Base-by-base conservation (phyloP, 1,140 invertebrate species). In the Galendromus occidentalis region DNA sequence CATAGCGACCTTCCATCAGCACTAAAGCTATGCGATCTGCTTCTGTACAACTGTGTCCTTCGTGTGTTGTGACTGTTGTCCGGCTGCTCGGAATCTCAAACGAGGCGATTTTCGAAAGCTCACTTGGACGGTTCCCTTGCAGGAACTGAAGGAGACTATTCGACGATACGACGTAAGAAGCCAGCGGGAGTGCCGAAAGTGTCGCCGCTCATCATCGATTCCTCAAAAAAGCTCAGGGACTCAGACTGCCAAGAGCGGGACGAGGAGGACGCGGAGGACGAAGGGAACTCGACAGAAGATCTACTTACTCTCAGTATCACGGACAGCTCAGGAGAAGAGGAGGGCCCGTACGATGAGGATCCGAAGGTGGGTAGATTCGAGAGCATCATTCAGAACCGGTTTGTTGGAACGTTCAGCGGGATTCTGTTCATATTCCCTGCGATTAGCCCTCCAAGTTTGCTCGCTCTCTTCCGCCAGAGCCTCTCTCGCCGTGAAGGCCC, bases 241-340 rank as follows among this genome's bases (percentile, higher is more conserved):
- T 20, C 14, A 1, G 33, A 25, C 1, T 33, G 25, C 33, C 17
- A 25, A 33, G 51, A 59, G 22, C 65, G 22, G 6, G 66, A 65
- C 18, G 66, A 68, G 33, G 65, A 64, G 20, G 66, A 67, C 65
- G 66, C 28, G 6, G 18, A n/a, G 18, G 64, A 67, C 29, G 66
- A 64, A 33, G 44, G 59, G n/a, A 30, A 64, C 25, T 45, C 45
- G 25, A 66, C 25, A 41, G 66, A 68, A 39, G 64, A 59, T 25
- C 25, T 25, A 25, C 51, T 59, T 18, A 59, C 51, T 29, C 33
- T 59, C 25, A 59, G 51, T 25, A 59, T 59, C 51, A 59, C 51
- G 25, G 51, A 66, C 20, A 45, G 42, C 64, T 28, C 55, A 18
- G 44, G 65, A 59, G 51, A 59, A 42, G 45, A 66, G 55, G 22